Evolutionary conservation across 1,140 invertebrate species (phyloP), one percentile per base, ranked within the genome.

Genomic region (Drosophila punjabiensis): DNA sequence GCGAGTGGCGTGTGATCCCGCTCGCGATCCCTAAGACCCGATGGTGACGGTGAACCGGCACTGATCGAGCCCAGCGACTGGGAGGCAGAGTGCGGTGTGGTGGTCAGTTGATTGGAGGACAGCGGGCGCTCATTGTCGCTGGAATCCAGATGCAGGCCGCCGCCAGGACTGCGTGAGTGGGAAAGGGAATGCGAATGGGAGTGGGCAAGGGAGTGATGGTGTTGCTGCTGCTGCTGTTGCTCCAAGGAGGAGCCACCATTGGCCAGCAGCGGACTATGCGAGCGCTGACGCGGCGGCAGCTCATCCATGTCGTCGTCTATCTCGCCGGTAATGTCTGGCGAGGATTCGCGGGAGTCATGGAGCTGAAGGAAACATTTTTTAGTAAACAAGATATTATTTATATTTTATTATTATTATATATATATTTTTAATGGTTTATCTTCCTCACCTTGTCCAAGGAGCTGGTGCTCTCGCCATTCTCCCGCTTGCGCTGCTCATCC

Each of bases 401-500:
- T 0, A 47, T 7, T 32, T 13, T n/a, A 13, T n/a, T 4, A 2
- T 8, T 10, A 35, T 2, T 13, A 43, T 5, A 10, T 58, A 24
- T 30, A 2, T 4, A 18, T n/a, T 35, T 30, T 53, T 32, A 11
- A 2, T 4, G 14, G 4, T 7, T 10, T 16, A 37, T 13, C 10
- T 7, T 16, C 7, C 56, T 81, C 76, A 92, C 83, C 85, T 93
- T 93, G 33, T 95, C 94, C 62, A 94, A 93, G 47, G 95, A 92
- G 37, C 92, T 82, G 75, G 94, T 93, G 39, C 95, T 94, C 20
- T 95, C 95, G 55, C 95, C 95, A 53, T 96, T 96, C 78, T 97
- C 97, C 32, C 97, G 94, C 92, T 97, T 97, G 61, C 96, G 94
- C 92, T 98, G 97, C 92, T 98, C 97, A 91, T 98, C 97, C 94